Percentiles rank a stretch among this genome's conserved stretches.
phyloP scores from a whole-genome alignment of 2,797 vertebrate genomes.

The Thripadectes ignobilis region DNA sequence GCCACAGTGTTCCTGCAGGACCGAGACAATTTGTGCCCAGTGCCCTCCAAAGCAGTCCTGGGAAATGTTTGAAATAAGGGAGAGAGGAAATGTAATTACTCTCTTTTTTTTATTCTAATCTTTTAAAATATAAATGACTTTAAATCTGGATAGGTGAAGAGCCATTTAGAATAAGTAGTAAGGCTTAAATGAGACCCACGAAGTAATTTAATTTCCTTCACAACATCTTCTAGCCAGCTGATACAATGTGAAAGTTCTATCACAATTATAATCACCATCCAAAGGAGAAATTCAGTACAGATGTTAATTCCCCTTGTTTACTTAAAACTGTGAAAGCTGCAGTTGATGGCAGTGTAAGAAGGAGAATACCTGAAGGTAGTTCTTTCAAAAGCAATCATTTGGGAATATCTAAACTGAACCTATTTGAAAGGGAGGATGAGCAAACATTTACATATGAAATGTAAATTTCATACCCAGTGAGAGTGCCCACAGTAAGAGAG shows the following conservation, averaged over 20 bases:
- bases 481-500: neutral
- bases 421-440: neutral
- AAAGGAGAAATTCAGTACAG: neutral
- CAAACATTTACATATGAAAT: constrained; percentile 34
- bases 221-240: neutral
- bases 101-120: neutral
- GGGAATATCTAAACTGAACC: neutral
- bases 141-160: neutral
- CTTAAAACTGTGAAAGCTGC: neutral
- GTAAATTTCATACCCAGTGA: neutral
- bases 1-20: neutral
- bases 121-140: neutral
- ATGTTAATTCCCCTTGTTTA: neutral
- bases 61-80: neutral
- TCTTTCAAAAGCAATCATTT: neutral
- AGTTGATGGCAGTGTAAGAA: neutral
- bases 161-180: neutral
- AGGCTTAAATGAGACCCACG: neutral
- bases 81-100: neutral
- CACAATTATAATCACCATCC: neutral
- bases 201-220: neutral
- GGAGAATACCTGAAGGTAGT: neutral
- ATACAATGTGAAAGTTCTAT: neutral
- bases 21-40: neutral
- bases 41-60: neutral